Evolutionary conservation across 2,113 vertebrate species (phyloP).

Genomic region (Elaphurus davidianus): DNA sequence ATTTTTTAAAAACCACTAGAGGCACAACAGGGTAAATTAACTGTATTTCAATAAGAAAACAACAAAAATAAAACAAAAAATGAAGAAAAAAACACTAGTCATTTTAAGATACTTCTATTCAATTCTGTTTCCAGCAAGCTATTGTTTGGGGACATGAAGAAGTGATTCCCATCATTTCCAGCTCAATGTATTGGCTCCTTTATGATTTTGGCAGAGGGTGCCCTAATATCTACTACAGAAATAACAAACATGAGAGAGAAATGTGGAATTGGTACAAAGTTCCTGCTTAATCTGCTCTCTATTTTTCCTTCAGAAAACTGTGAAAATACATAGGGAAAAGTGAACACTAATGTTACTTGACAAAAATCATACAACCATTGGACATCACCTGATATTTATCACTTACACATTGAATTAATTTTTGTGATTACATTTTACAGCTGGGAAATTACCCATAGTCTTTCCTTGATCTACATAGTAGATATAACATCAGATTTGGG

Average conservation of each 20-base stretch:
- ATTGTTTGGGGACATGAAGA: neutral
- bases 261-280: neutral
- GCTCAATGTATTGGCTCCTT: neutral
- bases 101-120: neutral
- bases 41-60: neutral
- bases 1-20: neutral
- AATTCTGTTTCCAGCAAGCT: neutral
- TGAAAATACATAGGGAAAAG: neutral
- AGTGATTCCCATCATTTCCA: neutral
- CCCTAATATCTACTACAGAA: neutral
- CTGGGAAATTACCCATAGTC: neutral
- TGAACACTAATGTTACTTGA: neutral
- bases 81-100: neutral
- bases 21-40: neutral
- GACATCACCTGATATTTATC: neutral
- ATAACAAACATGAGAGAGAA: neutral
- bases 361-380: neutral
- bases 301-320: neutral
- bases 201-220: neutral
- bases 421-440: neutral
- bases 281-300: neutral
- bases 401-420: neutral
- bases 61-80: neutral
- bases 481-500: neutral
- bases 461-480: neutral